Percentiles rank a stretch among this genome's conserved stretches.
Evolutionary conservation across 2,797 vertebrate genomes (phyloP).

Genomic region (Denticeps clupeoides): DNA sequence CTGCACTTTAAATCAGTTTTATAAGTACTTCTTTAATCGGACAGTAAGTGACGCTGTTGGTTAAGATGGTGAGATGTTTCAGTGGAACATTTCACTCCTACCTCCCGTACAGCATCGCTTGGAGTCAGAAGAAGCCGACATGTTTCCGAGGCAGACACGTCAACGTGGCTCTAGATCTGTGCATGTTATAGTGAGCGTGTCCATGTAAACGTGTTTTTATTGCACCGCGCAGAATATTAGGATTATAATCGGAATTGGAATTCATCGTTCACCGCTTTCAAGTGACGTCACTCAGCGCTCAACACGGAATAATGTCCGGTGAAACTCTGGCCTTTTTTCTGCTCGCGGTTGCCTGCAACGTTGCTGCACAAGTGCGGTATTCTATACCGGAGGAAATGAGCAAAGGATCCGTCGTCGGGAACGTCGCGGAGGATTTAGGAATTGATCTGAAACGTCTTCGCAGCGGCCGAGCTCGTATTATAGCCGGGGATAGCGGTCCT

Average conservation of each 20-base stretch:
- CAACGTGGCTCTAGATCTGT: too few species aligned
- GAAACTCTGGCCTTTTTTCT: background rate
- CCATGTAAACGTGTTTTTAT: too few species aligned
- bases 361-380: slow-evolving; percentile 47
- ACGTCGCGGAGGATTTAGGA: slow-evolving; percentile 47
- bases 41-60: slow-evolving; percentile 5
- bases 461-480: slow-evolving; percentile 49
- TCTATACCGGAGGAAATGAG: slow-evolving; percentile 56
- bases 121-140: background rate
- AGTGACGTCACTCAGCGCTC: background rate
- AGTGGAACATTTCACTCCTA: background rate
- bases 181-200: too few species aligned
- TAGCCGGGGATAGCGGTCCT: slow-evolving; percentile 56
- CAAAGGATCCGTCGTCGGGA: slow-evolving; percentile 50
- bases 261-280: too few species aligned
- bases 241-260: too few species aligned
- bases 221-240: too few species aligned
- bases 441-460: slow-evolving; percentile 46
- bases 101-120: background rate
- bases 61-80: background rate
- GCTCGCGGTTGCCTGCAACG: too few species aligned
- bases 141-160: background rate
- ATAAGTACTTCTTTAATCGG: background rate
- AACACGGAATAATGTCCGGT: background rate
- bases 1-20: too few species aligned